Conservation (phyloP, 2,888 invertebrate genomes). For the Saturnia japonica region DNA sequence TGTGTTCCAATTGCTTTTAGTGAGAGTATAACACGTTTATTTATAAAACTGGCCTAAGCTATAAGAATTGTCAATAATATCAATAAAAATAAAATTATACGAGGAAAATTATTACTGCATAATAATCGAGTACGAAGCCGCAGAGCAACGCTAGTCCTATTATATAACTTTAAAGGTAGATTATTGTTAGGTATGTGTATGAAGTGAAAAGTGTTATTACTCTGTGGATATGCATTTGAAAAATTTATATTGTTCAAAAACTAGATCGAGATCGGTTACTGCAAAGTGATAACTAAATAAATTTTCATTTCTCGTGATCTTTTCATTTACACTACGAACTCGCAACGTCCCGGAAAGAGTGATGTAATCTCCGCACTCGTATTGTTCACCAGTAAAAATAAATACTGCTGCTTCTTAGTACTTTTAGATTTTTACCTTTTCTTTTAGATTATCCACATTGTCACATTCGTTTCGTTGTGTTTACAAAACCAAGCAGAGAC, state of each 20-base stretch:
- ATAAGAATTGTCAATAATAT: no score
- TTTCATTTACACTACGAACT: conserved; percentile 12
- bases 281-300: not conserved
- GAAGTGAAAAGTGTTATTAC: not conserved
- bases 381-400: conserved; percentile 4
- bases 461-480: not conserved
- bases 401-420: not conserved
- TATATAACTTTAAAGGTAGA: not conserved
- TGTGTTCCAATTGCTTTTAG: no score
- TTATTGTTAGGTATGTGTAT: not conserved
- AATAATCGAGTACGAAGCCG: no score
- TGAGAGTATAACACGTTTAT: no score
- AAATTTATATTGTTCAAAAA: not conserved
- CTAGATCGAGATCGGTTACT: not conserved
- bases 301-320: conserved; percentile 13
- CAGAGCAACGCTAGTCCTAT: no score
- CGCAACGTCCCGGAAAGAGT: conserved; percentile 7
- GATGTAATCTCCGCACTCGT: conserved; percentile 5
- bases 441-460: not conserved
- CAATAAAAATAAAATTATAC: no score
- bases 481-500: not conserved
- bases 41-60: no score
- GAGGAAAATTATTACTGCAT: no score
- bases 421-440: not conserved
- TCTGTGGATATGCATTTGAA: not conserved